phyloP scores from a whole-genome alignment of 2,113 vertebrate species.

The Suricata suricatta region DNA sequence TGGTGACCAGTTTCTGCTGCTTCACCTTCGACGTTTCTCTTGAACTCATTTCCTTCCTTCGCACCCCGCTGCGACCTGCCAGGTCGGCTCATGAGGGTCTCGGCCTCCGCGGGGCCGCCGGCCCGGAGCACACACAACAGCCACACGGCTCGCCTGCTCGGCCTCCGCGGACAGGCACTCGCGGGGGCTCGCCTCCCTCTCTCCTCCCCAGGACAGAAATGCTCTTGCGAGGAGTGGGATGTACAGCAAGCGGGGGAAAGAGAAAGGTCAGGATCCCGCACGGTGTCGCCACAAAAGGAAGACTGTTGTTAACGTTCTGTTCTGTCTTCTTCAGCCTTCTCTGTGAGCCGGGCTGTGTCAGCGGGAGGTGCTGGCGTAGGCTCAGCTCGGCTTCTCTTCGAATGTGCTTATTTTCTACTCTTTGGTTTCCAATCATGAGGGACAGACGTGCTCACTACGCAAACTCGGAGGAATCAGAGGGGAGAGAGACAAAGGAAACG shows the following conservation, averaged over 20 bases:
- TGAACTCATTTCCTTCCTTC: neutral
- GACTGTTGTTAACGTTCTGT: neutral
- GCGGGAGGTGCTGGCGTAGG: neutral
- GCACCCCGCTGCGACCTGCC: neutral
- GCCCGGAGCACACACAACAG: neutral
- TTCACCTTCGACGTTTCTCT: neutral
- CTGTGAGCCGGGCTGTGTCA: neutral
- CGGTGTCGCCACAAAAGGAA: neutral
- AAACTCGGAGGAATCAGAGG: neutral
- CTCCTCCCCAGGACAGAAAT: neutral
- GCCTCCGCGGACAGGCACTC: neutral
- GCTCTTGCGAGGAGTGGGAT: neutral
- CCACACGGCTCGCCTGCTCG: neutral
- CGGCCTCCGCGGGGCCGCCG: accelerated
- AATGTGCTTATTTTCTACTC: neutral
- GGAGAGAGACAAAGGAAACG: neutral
- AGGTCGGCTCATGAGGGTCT: neutral
- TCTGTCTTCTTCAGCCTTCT: neutral
- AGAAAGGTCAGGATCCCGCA: neutral
- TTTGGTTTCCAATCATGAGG: neutral
- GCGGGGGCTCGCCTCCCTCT: neutral
- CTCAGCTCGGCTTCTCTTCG: no score
- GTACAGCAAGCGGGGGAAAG: neutral
- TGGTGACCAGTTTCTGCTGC: neutral
- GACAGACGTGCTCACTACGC: no score